These are phyloP conservation scores for Orchesellides sinensis DNA, from an alignment of 2,888 invertebrate species.

Conservation along the genomic window DNA sequence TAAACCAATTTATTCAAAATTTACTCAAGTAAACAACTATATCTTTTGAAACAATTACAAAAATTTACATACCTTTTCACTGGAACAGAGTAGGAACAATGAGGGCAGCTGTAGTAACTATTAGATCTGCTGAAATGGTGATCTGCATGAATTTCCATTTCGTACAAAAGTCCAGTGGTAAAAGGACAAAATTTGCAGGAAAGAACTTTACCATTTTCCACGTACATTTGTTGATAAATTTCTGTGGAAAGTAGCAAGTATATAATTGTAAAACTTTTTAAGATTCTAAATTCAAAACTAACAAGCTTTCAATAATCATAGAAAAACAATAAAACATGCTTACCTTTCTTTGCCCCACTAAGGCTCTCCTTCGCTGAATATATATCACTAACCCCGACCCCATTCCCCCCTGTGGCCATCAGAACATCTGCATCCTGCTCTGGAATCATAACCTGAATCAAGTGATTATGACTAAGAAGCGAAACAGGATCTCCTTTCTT, in stretches of 20 bases:
- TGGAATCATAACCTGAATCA: constrained; percentile 60
- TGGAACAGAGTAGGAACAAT: constrained; percentile 88
- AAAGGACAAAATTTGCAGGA: constrained; percentile 86
- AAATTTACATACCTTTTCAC: constrained; percentile 81
- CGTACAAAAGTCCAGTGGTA: constrained; percentile 80
- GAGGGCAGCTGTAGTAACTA: constrained; percentile 87
- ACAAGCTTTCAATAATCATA: background rate
- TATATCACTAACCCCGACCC: no score
- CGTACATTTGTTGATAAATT: constrained; percentile 63
- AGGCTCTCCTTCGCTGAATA: no score
- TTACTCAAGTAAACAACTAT: no score
- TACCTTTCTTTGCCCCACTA: constrained; percentile 54
- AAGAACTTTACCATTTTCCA: constrained; percentile 64
- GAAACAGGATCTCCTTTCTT: constrained; percentile 70
- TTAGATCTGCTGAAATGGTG: constrained; percentile 79
- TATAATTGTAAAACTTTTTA: background rate
- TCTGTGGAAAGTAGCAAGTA: constrained; percentile 26
- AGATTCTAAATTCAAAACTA: background rate
- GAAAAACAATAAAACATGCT: background rate
- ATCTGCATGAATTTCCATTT: constrained; percentile 82
- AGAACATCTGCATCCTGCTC: constrained; percentile 33
- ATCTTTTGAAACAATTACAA: background rate
- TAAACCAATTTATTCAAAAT: background rate
- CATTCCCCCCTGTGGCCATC: no score
- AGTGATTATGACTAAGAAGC: constrained; percentile 69